These are phyloP conservation scores for Riparia riparia DNA, from an alignment of 2,113 vertebrate genomes.

Conservation along the genomic window DNA sequence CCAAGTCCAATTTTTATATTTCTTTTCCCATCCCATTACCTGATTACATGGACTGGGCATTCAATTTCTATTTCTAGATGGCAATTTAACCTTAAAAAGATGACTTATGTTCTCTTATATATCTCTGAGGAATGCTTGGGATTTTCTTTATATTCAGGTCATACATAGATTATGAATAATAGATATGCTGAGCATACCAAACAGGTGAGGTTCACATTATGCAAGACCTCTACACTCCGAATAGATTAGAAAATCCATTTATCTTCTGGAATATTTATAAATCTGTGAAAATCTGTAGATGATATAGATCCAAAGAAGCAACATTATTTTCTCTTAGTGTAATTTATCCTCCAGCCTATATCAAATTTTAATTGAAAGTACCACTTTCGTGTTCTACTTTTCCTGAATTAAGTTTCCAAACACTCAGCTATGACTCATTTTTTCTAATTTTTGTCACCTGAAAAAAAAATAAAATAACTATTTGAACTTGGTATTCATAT, in stretches of 20 bases:
- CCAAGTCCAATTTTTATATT: not conserved
- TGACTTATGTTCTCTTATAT: not conserved
- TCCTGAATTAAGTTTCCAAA: not conserved
- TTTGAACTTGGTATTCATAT: not conserved
- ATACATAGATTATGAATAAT: not conserved
- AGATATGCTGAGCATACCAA: not conserved
- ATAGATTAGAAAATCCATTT: not conserved
- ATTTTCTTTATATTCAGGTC: not conserved
- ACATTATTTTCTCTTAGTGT: not conserved
- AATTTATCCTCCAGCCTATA: not conserved
- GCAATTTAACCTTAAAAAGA: not conserved
- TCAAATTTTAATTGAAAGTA: not conserved
- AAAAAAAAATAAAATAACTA: not conserved
- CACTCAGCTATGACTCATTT: not conserved
- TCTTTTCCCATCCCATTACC: not conserved
- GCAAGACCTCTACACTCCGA: not conserved
- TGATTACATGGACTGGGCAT: not conserved
- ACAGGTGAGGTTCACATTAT: not conserved
- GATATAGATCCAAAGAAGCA: not conserved
- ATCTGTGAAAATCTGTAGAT: not conserved
- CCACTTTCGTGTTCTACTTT: not conserved
- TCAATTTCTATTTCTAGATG: not conserved
- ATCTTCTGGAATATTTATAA: not conserved
- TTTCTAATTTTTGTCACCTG: not conserved
- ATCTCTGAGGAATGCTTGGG: not conserved